These are phyloP conservation scores for Brachionus koreanus DNA, from an alignment of 1,140 invertebrate genomes.

Conservation along the genomic window DNA sequence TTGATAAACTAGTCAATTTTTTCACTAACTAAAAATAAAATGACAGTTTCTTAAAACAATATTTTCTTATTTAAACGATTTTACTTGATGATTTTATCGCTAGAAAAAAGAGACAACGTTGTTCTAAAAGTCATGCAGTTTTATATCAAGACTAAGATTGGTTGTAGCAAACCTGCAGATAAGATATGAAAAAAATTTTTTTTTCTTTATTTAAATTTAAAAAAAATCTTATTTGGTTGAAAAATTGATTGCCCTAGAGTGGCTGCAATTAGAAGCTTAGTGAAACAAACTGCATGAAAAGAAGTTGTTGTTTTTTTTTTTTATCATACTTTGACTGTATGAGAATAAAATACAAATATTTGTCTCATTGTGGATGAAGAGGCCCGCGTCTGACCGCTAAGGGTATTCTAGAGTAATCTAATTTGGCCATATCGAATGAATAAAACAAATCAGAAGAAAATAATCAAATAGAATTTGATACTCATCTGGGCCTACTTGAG, in stretches of 20 bases:
- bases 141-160: background rate
- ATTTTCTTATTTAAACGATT: background rate
- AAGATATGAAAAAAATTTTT: background rate
- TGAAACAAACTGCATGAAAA: background rate
- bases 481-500: slow-evolving; percentile 20
- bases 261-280: background rate
- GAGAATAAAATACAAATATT: slow-evolving; percentile 13
- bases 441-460: background rate
- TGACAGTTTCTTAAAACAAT: background rate
- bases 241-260: no score
- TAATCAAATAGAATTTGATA: slow-evolving; percentile 34
- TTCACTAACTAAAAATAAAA: background rate
- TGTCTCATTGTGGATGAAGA: slow-evolving; percentile 5
- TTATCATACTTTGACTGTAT: background rate
- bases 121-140: background rate
- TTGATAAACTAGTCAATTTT: background rate
- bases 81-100: background rate
- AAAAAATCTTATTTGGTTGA: no score
- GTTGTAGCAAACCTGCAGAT: background rate
- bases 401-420: slow-evolving; percentile 17
- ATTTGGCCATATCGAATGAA: slow-evolving; percentile 28
- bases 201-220: background rate
- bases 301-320: no score
- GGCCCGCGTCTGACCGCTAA: slow-evolving; percentile 11
- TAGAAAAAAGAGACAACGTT: background rate